Conservation (phyloP, 2,888 invertebrate species). For the Drosophila kanekoi region DNA sequence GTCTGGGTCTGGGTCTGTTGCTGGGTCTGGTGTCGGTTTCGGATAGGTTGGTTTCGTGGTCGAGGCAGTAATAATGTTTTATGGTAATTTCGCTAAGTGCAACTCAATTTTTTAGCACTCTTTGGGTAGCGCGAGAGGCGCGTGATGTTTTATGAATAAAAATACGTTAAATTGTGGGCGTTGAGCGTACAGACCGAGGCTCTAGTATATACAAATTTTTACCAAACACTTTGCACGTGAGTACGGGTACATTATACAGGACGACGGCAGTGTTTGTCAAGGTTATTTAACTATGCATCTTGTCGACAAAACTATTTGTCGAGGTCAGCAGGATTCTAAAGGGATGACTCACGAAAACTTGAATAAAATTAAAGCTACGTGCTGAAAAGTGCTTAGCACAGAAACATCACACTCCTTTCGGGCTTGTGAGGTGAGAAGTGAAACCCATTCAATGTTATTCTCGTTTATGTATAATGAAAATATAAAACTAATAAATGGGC, state of each 20-base stretch:
- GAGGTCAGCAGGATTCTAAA: constrained; percentile 25
- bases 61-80: constrained; percentile 62
- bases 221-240: constrained; percentile 3
- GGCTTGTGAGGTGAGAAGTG: background rate
- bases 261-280: constrained; percentile 1
- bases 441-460: constrained; percentile 20
- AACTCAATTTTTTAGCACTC: constrained; percentile 50
- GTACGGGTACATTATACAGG: constrained; percentile 13
- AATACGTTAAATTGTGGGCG: constrained; percentile 46
- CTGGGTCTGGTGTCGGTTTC: constrained; percentile 12
- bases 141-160: constrained; percentile 72
- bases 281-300: constrained; percentile 36
- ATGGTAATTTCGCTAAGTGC: constrained; percentile 77
- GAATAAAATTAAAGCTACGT: constrained; percentile 8
- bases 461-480: background rate
- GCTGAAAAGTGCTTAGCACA: constrained; percentile 12
- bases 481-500: background rate
- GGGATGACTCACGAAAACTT: constrained; percentile 31
- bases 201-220: background rate
- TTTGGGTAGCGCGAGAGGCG: constrained; percentile 23
- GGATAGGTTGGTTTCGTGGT: constrained; percentile 13
- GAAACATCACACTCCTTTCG: background rate
- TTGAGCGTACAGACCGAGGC: background rate
- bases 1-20: background rate
- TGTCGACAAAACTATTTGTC: constrained; percentile 19